A percentile compares a stretch with the other conserved stretches of the same genome.
Conservation (phyloP, 1,140 invertebrate genomes). For the Macrobrachium rosenbergii region DNA sequence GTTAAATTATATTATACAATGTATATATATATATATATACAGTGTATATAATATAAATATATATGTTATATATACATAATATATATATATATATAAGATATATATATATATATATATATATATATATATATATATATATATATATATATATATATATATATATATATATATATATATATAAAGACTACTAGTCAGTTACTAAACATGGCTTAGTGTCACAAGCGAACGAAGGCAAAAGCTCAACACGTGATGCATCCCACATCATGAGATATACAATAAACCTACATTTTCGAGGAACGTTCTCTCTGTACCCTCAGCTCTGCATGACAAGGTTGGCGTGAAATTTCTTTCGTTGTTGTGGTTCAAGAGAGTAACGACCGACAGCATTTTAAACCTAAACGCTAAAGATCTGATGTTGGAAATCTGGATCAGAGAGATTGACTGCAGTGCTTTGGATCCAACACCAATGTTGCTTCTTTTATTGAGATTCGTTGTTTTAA, state of each 20-base stretch:
- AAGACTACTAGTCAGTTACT: neutral
- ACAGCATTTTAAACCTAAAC: neutral
- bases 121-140: neutral
- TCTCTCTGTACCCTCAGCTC: too few relatives aligned
- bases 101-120: neutral
- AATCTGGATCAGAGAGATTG: neutral
- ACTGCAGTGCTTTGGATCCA: too few relatives aligned
- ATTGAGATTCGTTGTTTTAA: too few relatives aligned
- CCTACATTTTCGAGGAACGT: too few relatives aligned
- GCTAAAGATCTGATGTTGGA: neutral
- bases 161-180: conserved; percentile 17
- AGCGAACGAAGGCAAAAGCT: too few relatives aligned
- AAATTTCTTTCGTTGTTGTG: neutral
- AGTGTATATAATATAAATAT: neutral
- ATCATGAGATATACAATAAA: too few relatives aligned
- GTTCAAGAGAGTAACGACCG: neutral
- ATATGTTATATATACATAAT: neutral
- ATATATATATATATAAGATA: neutral
- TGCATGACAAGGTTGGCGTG: too few relatives aligned
- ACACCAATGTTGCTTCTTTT: too few relatives aligned
- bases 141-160: neutral
- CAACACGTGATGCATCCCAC: too few relatives aligned
- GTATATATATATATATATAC: neutral
- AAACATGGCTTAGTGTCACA: neutral
- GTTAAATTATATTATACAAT: too few relatives aligned